A percentile compares a stretch with the other conserved stretches of the same genome.
Evolutionary conservation across 2,797 vertebrate genomes (phyloP).

Genomic region (Coregonus suidteri): DNA sequence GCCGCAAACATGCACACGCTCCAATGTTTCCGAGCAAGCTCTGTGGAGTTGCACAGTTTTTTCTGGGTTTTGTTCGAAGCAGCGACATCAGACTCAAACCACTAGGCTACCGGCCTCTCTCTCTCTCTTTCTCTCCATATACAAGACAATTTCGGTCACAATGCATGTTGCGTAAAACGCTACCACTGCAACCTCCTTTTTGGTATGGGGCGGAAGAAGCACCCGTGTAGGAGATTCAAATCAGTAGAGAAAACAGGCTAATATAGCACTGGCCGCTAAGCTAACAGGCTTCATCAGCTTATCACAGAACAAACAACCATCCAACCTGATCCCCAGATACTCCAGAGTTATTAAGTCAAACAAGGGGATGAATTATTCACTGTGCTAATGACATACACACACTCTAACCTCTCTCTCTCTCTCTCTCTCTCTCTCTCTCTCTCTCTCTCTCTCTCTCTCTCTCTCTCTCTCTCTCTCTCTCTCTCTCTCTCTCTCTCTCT

Average conservation of each 20-base stretch:
- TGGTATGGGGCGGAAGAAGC: conserved; percentile 23
- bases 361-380: conserved; percentile 62
- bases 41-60: not conserved
- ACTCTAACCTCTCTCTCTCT: too few relatives aligned
- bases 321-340: conserved; percentile 50
- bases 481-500: conserved; percentile 11
- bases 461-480: conserved; percentile 24
- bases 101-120: not conserved
- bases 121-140: not conserved
- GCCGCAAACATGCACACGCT: conserved; percentile 18
- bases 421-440: too few relatives aligned
- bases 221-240: conserved; percentile 34
- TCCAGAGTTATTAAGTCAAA: conserved; percentile 57
- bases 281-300: conserved; percentile 50
- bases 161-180: not conserved
- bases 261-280: conserved; percentile 42
- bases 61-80: not conserved
- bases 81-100: not conserved
- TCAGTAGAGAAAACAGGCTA: conserved; percentile 31
- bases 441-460: conserved; percentile 5
- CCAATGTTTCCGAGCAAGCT: not conserved
- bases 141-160: too few relatives aligned
- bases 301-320: conserved; percentile 59
- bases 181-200: not conserved
- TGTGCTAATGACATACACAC: conserved; percentile 37